A percentile compares a stretch with the other conserved stretches of the same genome.
These are phyloP conservation scores for Rhea pennata DNA, from an alignment of 2,113 vertebrate genomes.

Conservation along the genomic window DNA sequence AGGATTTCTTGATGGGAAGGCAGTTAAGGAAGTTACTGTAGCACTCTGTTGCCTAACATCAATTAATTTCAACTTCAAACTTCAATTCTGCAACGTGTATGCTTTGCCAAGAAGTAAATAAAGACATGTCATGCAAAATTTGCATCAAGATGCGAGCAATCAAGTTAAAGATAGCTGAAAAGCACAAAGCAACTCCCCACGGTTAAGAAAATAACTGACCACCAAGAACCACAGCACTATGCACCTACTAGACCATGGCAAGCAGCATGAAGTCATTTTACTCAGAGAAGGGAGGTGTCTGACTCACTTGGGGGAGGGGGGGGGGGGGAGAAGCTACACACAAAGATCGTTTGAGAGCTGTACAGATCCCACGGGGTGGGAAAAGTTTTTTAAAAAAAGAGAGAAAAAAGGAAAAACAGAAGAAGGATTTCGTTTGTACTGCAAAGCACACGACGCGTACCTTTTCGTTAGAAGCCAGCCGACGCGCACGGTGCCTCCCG, in stretches of 20 bases:
- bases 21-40: neutral
- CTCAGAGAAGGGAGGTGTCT: conserved; percentile 23
- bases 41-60: neutral
- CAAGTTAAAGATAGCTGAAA: neutral
- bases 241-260: neutral
- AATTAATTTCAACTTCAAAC: neutral
- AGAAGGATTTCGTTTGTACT: rapidly evolving
- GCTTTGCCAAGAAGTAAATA: neutral
- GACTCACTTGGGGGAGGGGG: neutral
- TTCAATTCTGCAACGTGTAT: rapidly evolving
- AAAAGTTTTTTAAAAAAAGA: neutral
- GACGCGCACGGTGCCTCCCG: rapidly evolving
- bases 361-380: rapidly evolving
- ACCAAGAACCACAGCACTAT: neutral
- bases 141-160: neutral
- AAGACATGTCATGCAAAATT: rapidly evolving
- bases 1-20: neutral
- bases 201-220: neutral
- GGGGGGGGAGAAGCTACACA: neutral
- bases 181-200: neutral
- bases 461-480: rapidly evolving
- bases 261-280: neutral
- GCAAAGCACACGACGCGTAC: rapidly evolving
- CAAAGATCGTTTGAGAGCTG: neutral
- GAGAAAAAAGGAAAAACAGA: too few relatives aligned